phyloP scores from a whole-genome alignment of 2,797 vertebrate genomes.

The Numenius phaeopus region DNA sequence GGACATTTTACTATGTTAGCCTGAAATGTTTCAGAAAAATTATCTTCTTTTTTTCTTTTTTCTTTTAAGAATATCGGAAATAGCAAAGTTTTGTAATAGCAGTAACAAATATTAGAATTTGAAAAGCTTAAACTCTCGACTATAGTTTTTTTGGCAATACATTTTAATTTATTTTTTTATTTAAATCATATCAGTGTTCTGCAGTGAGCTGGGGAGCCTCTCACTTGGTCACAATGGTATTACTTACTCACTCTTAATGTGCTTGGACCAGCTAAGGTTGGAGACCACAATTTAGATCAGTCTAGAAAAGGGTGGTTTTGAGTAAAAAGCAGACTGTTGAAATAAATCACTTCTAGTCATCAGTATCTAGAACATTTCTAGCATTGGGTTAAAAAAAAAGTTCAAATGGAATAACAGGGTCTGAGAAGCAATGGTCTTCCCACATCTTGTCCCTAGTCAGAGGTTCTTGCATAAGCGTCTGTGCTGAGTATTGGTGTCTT shows the following conservation, averaged over 20 bases:
- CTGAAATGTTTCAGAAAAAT: constrained; percentile 26
- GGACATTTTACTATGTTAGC: not conserved
- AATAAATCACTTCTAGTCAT: not conserved
- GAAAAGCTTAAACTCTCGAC: not conserved
- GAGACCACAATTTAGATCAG: not conserved
- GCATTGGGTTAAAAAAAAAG: not conserved
- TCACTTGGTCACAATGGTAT: not conserved
- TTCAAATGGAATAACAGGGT: not conserved
- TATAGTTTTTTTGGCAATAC: not conserved
- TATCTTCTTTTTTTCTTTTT: not conserved
- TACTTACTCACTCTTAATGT: not conserved
- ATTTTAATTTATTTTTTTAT: not conserved
- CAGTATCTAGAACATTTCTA: not conserved
- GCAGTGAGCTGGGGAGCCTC: not conserved
- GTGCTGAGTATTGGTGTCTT: not conserved
- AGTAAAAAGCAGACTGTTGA: not conserved
- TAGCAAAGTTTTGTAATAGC: not conserved
- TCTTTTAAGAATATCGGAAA: not conserved
- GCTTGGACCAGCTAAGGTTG: not conserved
- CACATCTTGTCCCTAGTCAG: not conserved
- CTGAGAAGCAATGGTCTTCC: not conserved
- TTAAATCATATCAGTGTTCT: not conserved
- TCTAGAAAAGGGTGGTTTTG: not conserved
- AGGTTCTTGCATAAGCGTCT: not conserved
- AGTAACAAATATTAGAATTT: not conserved